A percentile compares a stretch with the other conserved stretches of the same genome.
These are phyloP conservation scores for Drosophila fuyamai DNA, from an alignment of 1,140 invertebrate genomes.

Conservation along the genomic window DNA sequence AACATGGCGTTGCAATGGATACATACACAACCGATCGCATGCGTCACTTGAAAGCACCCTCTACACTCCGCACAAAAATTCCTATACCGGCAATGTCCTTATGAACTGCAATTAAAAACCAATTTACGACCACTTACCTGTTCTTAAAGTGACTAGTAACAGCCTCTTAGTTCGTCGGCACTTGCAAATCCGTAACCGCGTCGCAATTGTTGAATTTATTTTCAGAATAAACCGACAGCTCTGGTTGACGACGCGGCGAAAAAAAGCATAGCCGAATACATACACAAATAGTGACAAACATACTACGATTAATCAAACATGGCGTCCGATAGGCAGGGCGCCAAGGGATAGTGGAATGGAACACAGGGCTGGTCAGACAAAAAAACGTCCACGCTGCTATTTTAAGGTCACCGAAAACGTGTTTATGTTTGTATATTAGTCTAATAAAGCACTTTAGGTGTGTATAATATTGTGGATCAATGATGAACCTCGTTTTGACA, in stretches of 20 bases:
- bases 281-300: slow-evolving; percentile 52
- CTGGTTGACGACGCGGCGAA: slow-evolving; percentile 44
- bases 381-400: slow-evolving; percentile 23
- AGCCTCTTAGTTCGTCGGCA: neutral
- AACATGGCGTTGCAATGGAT: slow-evolving; percentile 68
- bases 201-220: slow-evolving; percentile 10
- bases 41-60: slow-evolving; percentile 57
- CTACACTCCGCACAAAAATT: slow-evolving; percentile 4
- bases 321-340: slow-evolving; percentile 64
- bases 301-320: slow-evolving; percentile 59
- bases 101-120: neutral
- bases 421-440: neutral
- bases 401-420: neutral
- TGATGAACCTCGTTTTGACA: neutral
- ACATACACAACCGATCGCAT: slow-evolving; percentile 70
- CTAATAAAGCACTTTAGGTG: neutral
- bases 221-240: slow-evolving; percentile 29
- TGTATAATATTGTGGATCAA: neutral
- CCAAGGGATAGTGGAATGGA: slow-evolving; percentile 54
- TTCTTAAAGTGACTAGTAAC: neutral
- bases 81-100: slow-evolving; percentile 12
- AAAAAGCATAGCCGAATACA: slow-evolving; percentile 64
- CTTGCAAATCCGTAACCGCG: neutral
- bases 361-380: slow-evolving; percentile 56
- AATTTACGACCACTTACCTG: slow-evolving; percentile 15